Base-by-base conservation (phyloP, 2,797 vertebrate species). In the Halcyon smyrnensis region DNA sequence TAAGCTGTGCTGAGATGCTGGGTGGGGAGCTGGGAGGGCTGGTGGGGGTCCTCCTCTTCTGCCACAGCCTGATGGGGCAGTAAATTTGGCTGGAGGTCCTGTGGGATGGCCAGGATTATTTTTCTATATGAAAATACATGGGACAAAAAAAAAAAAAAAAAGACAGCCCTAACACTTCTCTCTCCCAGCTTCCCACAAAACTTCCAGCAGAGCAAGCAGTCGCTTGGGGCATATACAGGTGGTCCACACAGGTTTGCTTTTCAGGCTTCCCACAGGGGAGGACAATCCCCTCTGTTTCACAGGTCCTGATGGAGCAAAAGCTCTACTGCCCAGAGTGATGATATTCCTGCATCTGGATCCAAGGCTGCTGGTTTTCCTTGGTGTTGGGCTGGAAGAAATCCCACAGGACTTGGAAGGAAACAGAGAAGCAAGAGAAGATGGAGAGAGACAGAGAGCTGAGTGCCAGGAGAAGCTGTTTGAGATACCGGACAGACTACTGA, bases 21-120 rank as follows among this genome's bases (percentile, higher is more conserved):
- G 21, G 5, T 54, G 9, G 19, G 34, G 12, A 90, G 32, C 28
- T 81, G 53, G 24, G 45, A 36, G 62, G 34, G 25, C 45, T 90
- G 57, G 30, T 48, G 41, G 34, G 27, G 75, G 32, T 71, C 19
- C 12, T 21, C 18, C 2, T 81, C 27, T 86, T 45, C 67, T 83
- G 62, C 30, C 60, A 15, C 0, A 1, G 27, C 36, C n/a, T 51
- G n/a, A 50, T 1, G 0, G 39, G 54, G 23, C 30, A 79, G 15
- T 30, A 46, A 45, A 57, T 81, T 37, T 50, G 41, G 18, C 34
- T 69, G 63, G 28, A 79, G n/a, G 45, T 17, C 23, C 37, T 79
- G 45, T 65, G 53, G 50, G 23, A n/a, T 43, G 18, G 53, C 23
- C 34, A 71, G 32, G 12, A 18, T 51, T 56, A 45, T 77, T 70